A percentile compares a stretch with the other conserved stretches of the same genome.
Evolutionary conservation across 2,113 vertebrate genomes (phyloP).

Genomic region (Ctenodactylus gundi): DNA sequence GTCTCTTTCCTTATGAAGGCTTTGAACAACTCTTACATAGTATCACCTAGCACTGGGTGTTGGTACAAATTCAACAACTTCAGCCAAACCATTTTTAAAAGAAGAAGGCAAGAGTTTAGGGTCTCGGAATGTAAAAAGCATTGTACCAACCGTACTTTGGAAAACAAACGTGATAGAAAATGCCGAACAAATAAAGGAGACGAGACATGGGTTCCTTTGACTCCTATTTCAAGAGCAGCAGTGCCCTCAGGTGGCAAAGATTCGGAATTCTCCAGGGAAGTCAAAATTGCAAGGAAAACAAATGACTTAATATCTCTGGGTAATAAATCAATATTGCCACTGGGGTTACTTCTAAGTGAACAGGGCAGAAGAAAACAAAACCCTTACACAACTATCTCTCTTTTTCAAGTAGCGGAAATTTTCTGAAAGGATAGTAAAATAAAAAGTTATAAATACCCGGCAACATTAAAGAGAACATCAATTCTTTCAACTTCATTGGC

Average conservation of each 20-base stretch:
- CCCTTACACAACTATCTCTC: background rate
- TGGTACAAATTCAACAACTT: background rate
- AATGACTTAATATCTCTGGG: background rate
- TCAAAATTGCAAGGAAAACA: background rate
- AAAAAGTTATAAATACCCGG: conserved; percentile 85
- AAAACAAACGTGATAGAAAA: too few relatives aligned
- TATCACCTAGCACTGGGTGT: background rate
- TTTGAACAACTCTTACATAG: background rate
- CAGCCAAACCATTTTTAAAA: conserved; percentile 1
- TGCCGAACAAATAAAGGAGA: background rate
- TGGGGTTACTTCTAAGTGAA: background rate
- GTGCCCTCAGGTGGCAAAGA: background rate
- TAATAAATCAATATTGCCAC: background rate
- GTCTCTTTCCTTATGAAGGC: background rate
- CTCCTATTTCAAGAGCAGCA: background rate
- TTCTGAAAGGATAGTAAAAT: background rate
- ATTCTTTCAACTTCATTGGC: conserved; percentile 90
- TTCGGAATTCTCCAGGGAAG: background rate
- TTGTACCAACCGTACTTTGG: background rate
- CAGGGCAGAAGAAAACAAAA: background rate
- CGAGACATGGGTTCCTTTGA: background rate
- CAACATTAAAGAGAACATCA: conserved; percentile 95
- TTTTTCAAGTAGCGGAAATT: background rate
- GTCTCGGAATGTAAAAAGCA: background rate
- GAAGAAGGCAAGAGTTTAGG: background rate